Conservation (phyloP, 1,140 invertebrate genomes). For the Augochlora pura region DNA sequence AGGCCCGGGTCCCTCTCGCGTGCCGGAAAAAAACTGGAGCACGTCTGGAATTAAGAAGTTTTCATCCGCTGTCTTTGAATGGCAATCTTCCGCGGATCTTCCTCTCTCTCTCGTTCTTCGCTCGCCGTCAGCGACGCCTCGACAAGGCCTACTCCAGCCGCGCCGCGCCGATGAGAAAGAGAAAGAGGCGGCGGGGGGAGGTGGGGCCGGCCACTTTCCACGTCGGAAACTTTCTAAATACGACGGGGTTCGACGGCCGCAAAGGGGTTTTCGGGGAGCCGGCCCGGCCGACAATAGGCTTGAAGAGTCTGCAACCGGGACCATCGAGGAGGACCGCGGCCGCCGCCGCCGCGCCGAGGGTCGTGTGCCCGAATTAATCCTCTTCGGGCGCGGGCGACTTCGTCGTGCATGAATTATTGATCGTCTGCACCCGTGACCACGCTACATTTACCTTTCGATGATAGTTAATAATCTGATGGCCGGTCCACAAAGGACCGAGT, state of each 20-base stretch:
- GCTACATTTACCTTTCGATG: slow-evolving; percentile 71
- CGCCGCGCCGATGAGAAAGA: too few species aligned
- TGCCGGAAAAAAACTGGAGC: slow-evolving; percentile 51
- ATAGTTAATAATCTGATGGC: slow-evolving; percentile 75
- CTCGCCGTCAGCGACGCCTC: background rate
- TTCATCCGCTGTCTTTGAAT: slow-evolving; percentile 51
- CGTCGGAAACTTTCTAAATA: slow-evolving; percentile 68
- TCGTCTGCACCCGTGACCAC: slow-evolving; percentile 53
- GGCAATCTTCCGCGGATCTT: slow-evolving; percentile 38
- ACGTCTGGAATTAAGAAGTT: slow-evolving; percentile 60
- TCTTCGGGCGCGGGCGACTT: slow-evolving; percentile 51
- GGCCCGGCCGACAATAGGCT: slow-evolving; percentile 15
- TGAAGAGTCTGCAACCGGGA: slow-evolving; percentile 1
- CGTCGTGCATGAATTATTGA: slow-evolving; percentile 72
- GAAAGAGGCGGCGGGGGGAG: background rate
- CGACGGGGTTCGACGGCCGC: slow-evolving; percentile 51
- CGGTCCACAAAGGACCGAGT: slow-evolving; percentile 69
- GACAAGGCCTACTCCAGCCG: background rate
- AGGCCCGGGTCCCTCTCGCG: slow-evolving; percentile 12
- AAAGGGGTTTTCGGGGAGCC: slow-evolving; percentile 4
- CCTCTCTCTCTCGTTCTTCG: background rate
- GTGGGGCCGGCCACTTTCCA: background rate
- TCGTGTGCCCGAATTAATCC: slow-evolving; percentile 57
- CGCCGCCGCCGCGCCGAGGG: background rate
- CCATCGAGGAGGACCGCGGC: slow-evolving; percentile 2